phyloP scores from a whole-genome alignment of 2,888 invertebrate genomes.

The Drosophila suboccidentalis region DNA sequence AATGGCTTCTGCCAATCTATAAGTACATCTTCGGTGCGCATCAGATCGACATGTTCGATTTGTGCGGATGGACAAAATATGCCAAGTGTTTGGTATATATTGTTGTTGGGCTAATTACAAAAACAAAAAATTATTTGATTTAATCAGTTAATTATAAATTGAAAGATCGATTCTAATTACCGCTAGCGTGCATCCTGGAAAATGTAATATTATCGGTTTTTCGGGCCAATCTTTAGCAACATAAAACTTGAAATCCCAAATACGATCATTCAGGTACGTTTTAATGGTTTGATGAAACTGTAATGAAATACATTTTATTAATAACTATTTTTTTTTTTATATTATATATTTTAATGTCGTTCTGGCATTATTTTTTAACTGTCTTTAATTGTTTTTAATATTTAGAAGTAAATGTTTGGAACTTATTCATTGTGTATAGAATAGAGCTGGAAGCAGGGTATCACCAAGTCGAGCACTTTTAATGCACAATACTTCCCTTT shows the following conservation, averaged over 20 bases:
- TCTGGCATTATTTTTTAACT: too few relatives aligned
- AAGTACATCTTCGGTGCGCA: slow-evolving; percentile 91
- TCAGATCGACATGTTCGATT: slow-evolving; percentile 90
- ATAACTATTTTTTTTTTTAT: background rate
- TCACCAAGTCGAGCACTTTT: background rate
- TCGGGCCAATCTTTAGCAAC: slow-evolving; percentile 95
- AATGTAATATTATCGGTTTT: slow-evolving; percentile 93
- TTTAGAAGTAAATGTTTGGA: too few relatives aligned
- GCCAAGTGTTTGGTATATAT: slow-evolving; percentile 93
- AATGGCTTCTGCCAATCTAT: slow-evolving; percentile 93
- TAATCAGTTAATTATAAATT: too few relatives aligned
- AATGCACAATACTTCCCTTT: background rate
- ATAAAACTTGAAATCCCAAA: slow-evolving; percentile 97
- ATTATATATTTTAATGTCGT: too few relatives aligned
- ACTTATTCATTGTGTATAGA: too few relatives aligned
- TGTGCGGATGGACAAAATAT: slow-evolving; percentile 93
- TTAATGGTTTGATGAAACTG: slow-evolving; percentile 96
- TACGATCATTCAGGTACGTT: slow-evolving; percentile 94
- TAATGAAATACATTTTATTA: slow-evolving; percentile 82
- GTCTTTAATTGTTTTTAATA: too few relatives aligned
- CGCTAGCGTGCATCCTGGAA: slow-evolving; percentile 95
- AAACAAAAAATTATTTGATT: too few relatives aligned
- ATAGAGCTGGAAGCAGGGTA: background rate
- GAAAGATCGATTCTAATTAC: slow-evolving; percentile 87
- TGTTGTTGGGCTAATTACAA: slow-evolving; percentile 89